Evolutionary conservation across 2,888 invertebrate genomes (phyloP), one percentile per base, ranked within the genome.

Genomic region (Ellobium chinense): DNA sequence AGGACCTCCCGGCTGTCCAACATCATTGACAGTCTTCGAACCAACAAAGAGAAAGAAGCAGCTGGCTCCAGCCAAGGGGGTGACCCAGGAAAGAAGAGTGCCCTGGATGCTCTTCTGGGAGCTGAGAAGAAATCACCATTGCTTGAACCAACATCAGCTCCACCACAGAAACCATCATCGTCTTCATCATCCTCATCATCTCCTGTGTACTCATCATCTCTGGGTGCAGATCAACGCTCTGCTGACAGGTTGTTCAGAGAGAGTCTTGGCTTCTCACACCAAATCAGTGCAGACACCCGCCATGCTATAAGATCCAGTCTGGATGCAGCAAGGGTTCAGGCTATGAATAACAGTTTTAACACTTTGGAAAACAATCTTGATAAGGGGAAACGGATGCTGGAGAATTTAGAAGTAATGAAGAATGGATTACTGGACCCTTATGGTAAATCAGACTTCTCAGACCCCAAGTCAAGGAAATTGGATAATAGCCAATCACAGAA

Each of bases 1-100:
- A 74, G 85, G 14, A 84, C 83, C 63, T 85, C 87, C 54, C 80
- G 87, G 14, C 80, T 87, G 60, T 85, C 83, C 75, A 87, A 85
- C 82, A 87, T 87, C 68, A 87, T 87, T 68, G 85, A 87, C 81
- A 82, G 82, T 56, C 78, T 87, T 72, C 74, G 87, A 46, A 84
- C 85, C 18, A 83, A 85, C 36, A 85, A 85, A 39, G 87, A 87
- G 68, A 85, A 85, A 46, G 82, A 85, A 36, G 72, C 72, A 1
- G 77, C 39, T 0, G 34, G 70, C n/a, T 31, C 39, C 1, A 63
- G 24, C 36, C 36, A 58, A 1, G 56, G 58, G 24, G 31, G 39
- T 24, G 66, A 78, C 3, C 39, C n/a, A 14, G 62, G 58, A 1
- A 80, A 75, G 62, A 80, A 75, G 24, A 75, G 62, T 34, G 37